These are phyloP conservation scores for Didymodactylos carnosus DNA, from an alignment of 2,888 invertebrate genomes.

Conservation along the genomic window DNA sequence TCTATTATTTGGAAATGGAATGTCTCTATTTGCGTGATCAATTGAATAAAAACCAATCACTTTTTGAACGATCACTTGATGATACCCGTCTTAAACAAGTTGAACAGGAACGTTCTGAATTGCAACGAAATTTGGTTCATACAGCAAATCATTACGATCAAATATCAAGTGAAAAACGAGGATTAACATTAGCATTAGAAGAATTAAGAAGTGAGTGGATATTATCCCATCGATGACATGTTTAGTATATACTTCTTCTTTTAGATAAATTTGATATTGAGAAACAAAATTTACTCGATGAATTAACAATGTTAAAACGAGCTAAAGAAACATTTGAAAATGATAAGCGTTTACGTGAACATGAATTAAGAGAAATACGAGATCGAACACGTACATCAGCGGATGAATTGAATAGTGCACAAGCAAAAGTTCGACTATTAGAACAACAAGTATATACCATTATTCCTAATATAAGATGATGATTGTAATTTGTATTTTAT, in stretches of 20 bases:
- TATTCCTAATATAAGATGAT: no score
- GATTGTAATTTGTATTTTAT: no score
- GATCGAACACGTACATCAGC: neutral
- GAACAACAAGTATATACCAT: neutral
- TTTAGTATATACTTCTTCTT: neutral
- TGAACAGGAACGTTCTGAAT: neutral
- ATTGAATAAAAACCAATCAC: neutral
- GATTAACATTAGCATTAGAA: neutral
- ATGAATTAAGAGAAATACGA: neutral
- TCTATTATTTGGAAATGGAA: slow-evolving; percentile 33
- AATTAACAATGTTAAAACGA: neutral
- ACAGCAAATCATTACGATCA: neutral
- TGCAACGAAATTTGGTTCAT: neutral
- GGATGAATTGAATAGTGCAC: neutral
- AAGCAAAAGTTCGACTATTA: neutral
- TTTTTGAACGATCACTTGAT: neutral
- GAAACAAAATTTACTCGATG: neutral
- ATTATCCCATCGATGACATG: neutral
- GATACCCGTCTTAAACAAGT: neutral
- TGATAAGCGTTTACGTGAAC: neutral
- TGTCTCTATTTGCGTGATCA: slow-evolving; percentile 25
- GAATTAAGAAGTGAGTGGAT: neutral
- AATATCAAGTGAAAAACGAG: neutral
- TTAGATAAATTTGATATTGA: neutral
- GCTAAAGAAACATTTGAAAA: neutral